Conservation (phyloP, 1,140 invertebrate species). For the Tetramorium parvispinum region DNA sequence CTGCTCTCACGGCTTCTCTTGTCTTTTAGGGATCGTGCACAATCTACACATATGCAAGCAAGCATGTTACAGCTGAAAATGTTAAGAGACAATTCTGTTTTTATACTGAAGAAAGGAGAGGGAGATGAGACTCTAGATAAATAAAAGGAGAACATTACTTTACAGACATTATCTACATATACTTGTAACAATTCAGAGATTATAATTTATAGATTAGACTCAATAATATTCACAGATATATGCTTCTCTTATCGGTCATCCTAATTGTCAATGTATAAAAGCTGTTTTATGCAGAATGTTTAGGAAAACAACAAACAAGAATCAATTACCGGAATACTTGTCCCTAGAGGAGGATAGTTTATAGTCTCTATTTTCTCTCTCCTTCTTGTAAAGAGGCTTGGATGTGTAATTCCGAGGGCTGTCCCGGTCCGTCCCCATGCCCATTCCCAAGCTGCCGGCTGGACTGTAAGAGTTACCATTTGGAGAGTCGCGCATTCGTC, state of each 20-base stretch:
- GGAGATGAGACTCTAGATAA: constrained; percentile 65
- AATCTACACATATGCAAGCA: constrained; percentile 87
- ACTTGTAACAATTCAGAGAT: not conserved
- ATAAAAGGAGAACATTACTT: constrained; percentile 34
- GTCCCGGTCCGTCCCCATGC: constrained; percentile 88
- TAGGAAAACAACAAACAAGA: not conserved
- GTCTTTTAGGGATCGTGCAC: constrained; percentile 93
- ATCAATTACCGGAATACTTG: constrained; percentile 91
- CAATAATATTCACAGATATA: constrained; percentile 25
- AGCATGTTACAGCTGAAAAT: constrained; percentile 82
- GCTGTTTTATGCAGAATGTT: not conserved
- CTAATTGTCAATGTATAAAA: not conserved
- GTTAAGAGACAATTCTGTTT: constrained; percentile 79
- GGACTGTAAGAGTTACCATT: constrained; percentile 91
- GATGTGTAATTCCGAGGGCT: constrained; percentile 89
- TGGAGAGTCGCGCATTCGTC: constrained; percentile 90
- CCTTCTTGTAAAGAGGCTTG: constrained; percentile 94
- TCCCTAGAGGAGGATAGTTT: constrained; percentile 92
- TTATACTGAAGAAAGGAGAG: constrained; percentile 73
- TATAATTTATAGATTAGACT: not conserved
- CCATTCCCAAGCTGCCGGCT: constrained; percentile 86
- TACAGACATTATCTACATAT: not conserved
- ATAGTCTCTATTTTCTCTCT: constrained; percentile 96
- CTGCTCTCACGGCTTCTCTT: constrained; percentile 91
- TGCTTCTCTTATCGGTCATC: not conserved